Conservation (phyloP, 1,140 invertebrate species). For the Diachasmimorpha longicaudata region DNA sequence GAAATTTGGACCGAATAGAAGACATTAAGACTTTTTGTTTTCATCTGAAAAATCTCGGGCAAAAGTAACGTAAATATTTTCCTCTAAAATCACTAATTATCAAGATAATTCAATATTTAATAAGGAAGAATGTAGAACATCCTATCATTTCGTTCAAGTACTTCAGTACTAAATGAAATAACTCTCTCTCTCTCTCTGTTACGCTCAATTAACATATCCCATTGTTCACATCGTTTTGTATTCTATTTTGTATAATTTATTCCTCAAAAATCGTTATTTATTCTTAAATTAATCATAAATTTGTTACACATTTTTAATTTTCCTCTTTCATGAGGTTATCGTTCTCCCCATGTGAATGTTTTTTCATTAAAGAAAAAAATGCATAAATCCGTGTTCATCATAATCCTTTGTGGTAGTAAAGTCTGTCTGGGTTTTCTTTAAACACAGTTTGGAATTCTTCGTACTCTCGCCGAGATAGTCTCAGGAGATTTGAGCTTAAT, state of each 20-base stretch:
- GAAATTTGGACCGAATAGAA: too few species aligned
- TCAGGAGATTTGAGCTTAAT: background rate
- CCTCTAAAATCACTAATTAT: too few species aligned
- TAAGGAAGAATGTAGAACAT: too few species aligned
- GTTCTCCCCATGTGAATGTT: background rate
- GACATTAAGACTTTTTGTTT: too few species aligned
- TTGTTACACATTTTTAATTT: slow-evolving; percentile 12
- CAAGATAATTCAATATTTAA: too few species aligned
- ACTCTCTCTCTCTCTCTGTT: background rate
- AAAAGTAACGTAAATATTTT: too few species aligned
- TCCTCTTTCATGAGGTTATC: background rate
- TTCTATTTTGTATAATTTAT: slow-evolving; percentile 12
- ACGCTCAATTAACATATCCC: slow-evolving; percentile 8
- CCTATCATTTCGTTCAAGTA: too few species aligned
- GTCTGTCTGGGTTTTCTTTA: background rate
- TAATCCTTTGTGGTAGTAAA: background rate
- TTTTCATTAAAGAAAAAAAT: background rate
- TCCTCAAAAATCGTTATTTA: slow-evolving; percentile 11
- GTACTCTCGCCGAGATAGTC: background rate
- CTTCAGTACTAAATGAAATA: too few species aligned
- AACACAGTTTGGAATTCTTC: background rate
- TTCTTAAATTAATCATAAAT: slow-evolving; percentile 8
- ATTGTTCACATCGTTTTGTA: background rate
- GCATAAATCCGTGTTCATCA: background rate
- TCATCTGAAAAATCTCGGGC: too few species aligned